A percentile compares a stretch with the other conserved stretches of the same genome.
phyloP scores from a whole-genome alignment of 2,888 invertebrate genomes.

The Frankliniella fusca region DNA sequence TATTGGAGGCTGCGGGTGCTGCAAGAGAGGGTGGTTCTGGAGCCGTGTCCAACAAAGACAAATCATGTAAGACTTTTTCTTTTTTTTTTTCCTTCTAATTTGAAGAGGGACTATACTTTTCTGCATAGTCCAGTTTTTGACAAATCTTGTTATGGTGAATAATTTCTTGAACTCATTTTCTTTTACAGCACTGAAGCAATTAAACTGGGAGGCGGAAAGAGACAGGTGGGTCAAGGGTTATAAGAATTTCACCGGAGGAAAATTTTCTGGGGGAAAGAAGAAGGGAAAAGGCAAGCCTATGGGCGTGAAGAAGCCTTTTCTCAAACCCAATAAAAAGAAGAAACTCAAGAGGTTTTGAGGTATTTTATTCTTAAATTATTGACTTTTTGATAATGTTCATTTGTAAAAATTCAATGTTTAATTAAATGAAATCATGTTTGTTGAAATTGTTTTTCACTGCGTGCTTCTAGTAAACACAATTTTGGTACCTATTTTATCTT shows the following conservation, averaged over 20 bases:
- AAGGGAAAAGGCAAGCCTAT: conserved; percentile 24
- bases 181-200: conserved; percentile 59
- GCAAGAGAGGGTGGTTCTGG: conserved; percentile 64
- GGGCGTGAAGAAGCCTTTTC: not conserved
- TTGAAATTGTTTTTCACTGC: too few species aligned
- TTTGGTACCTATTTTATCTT: too few species aligned
- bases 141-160: not conserved
- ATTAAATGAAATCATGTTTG: too few species aligned
- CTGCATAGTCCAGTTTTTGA: not conserved
- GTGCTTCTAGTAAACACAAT: too few species aligned
- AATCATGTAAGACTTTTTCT: conserved; percentile 56
- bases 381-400: not conserved
- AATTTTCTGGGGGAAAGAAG: not conserved
- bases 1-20: conserved; percentile 77
- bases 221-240: conserved; percentile 55
- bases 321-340: not conserved
- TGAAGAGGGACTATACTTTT: not conserved
- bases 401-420: not conserved
- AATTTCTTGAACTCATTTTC: conserved; percentile 33
- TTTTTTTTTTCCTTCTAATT: conserved; percentile 34
- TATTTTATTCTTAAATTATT: too few species aligned
- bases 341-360: too few species aligned
- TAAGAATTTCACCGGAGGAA: conserved; percentile 31
- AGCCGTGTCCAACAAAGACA: conserved; percentile 69
- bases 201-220: conserved; percentile 76